Base-by-base conservation (phyloP, 2,113 vertebrate species). In the Madoqua kirkii region DNA sequence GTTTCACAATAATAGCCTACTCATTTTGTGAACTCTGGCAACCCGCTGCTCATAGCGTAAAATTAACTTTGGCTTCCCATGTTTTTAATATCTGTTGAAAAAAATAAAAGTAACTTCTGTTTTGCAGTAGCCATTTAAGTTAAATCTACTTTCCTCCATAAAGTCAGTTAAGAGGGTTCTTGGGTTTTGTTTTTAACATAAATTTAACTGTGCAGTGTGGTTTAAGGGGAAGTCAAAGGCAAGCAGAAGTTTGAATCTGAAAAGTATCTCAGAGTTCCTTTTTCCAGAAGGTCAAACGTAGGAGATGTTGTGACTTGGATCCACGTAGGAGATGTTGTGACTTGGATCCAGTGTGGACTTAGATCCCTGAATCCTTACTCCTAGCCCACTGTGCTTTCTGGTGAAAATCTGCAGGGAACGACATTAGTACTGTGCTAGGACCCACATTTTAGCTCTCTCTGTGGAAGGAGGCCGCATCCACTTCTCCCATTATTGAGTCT, bases 21-120 rank as follows among this genome's bases (percentile, higher is more conserved):
- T 67, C 29, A n/a, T 12, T 60, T 81, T 23, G 43, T 71, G 67
- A 40, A 62, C 31, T 82, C 33, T 11, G 48, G 45, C 27, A 67
- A 2, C 54, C 60, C 40, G 29, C 11, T 43, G 81, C 59, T 93
- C 76, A 59, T 25, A 82, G 36, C 36, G 45, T 43, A 64, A 50
- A 31, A 33, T 59, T n/a, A 57, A 81, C 76, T 36, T 87, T 76
- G 88, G 27, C 59, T 67, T 78, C 43, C 43, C 6, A 67, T 92
- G 92, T 96, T 48, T 92, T 91, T 92, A 64, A 40, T 95, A 93
- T 93, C 76, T 96, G 27, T 55, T 52, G 71, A 23, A 50, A 95
- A 92, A 91, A 93, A 89, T 62, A 74, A 89, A 96, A 85, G n/a
- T 36, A 92, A 57, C 27, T 87, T 8, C 31, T 78, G 79, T 48